Evolutionary conservation across 2,888 invertebrate genomes (phyloP).

Genomic region (Piscicola geometra): DNA sequence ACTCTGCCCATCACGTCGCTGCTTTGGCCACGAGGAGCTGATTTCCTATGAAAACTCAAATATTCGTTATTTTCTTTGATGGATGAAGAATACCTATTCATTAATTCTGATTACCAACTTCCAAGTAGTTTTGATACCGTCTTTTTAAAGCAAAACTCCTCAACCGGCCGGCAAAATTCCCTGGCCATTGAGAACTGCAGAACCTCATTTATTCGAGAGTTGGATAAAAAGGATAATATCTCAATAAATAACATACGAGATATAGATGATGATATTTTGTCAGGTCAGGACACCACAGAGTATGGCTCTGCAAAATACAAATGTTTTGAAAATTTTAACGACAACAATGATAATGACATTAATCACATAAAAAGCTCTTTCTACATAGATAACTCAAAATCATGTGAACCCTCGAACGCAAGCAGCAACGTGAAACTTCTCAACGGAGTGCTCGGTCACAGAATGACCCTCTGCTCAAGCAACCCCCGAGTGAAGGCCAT

Average conservation of each 20-base stretch:
- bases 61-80: neutral
- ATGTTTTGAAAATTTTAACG: neutral
- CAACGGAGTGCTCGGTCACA: slow-evolving; percentile 12
- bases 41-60: neutral
- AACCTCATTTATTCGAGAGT: neutral
- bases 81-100: slow-evolving; percentile 12
- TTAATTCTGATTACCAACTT: slow-evolving; percentile 6
- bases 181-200: neutral
- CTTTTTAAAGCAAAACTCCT: neutral
- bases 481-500: slow-evolving; percentile 26
- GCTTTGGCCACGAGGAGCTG: neutral
- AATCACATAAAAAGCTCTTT: neutral
- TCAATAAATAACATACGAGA: neutral
- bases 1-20: neutral
- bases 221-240: neutral
- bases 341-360: neutral
- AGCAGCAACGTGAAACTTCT: slow-evolving; percentile 3
- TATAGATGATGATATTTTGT: neutral
- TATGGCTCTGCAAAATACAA: neutral
- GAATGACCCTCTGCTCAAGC: slow-evolving; percentile 6
- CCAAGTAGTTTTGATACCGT: too few relatives aligned
- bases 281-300: neutral
- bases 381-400: neutral
- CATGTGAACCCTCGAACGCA: neutral
- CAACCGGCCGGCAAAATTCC: slow-evolving; percentile 3